phyloP scores from a whole-genome alignment of 2,113 vertebrate species.

The Scomber colias region DNA sequence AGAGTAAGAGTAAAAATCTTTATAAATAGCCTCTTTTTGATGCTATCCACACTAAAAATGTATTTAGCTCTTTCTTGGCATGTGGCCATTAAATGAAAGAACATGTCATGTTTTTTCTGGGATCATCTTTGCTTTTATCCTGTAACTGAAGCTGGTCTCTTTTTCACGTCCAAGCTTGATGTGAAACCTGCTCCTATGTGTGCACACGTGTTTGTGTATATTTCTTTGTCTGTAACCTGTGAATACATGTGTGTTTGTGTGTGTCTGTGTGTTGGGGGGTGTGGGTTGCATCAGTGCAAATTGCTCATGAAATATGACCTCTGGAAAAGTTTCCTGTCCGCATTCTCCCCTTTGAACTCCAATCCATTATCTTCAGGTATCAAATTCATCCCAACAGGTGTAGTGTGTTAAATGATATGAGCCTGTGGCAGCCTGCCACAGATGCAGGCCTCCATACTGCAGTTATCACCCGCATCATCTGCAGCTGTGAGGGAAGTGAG shows the following conservation, averaged over 20 bases:
- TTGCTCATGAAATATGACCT: slow-evolving; percentile 67
- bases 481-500: slow-evolving; percentile 45
- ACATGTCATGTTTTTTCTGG: neutral
- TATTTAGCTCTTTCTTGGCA: neutral
- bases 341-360: slow-evolving; percentile 67
- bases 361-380: slow-evolving; percentile 70
- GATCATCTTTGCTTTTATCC: neutral
- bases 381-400: slow-evolving; percentile 73
- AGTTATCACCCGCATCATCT: slow-evolving; percentile 49
- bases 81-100: neutral
- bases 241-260: slow-evolving; percentile 1
- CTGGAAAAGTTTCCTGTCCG: slow-evolving; percentile 66
- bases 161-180: slow-evolving; percentile 26
- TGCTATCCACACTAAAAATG: neutral
- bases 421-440: slow-evolving; percentile 65
- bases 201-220: neutral
- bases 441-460: slow-evolving; percentile 20
- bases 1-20: neutral
- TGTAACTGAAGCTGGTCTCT: neutral
- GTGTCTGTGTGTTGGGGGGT: neutral
- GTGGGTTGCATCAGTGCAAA: slow-evolving; percentile 46
- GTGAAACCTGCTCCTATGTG: slow-evolving; percentile 26
- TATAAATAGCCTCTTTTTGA: slow-evolving; percentile 5
- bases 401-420: slow-evolving; percentile 58
- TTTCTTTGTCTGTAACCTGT: slow-evolving; percentile 7